These are phyloP conservation scores for Trichogramma pretiosum DNA, from an alignment of 1,140 invertebrate species.

Conservation along the genomic window DNA sequence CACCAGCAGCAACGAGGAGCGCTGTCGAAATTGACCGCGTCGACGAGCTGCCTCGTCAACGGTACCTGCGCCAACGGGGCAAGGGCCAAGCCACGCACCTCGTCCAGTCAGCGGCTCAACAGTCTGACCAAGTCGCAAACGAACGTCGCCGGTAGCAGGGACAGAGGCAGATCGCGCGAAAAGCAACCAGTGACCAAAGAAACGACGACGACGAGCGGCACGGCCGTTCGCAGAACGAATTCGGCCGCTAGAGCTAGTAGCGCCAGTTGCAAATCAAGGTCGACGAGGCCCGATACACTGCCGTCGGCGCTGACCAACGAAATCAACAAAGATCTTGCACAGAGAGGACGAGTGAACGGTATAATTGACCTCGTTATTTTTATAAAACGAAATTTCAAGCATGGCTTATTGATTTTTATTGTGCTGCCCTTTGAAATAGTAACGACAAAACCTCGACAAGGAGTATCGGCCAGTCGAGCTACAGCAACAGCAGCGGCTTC, in stretches of 20 bases:
- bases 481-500: conserved; percentile 13
- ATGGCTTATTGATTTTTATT: not conserved
- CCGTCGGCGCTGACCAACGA: conserved; percentile 47
- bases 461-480: conserved; percentile 13
- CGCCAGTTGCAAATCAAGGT: conserved; percentile 30
- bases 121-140: conserved; percentile 19
- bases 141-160: conserved; percentile 41
- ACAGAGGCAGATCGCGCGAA: conserved; percentile 49
- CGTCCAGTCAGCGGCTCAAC: conserved; percentile 46
- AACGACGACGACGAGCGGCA: conserved; percentile 14
- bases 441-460: conserved; percentile 4
- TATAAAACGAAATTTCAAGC: not conserved
- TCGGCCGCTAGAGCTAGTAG: conserved; percentile 11
- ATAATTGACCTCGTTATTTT: not conserved
- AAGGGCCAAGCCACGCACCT: conserved; percentile 44
- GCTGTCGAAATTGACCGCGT: conserved; percentile 14
- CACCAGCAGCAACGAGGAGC: conserved; percentile 7
- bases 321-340: conserved; percentile 38
- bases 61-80: conserved; percentile 13
- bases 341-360: conserved; percentile 20
- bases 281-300: conserved; percentile 42
- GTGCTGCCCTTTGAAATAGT: not conserved
- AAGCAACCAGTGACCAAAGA: conserved; percentile 21
- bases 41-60: conserved; percentile 18
- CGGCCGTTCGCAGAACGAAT: not conserved